These are phyloP conservation scores for Yponomeuta evonymella DNA, from an alignment of 2,888 invertebrate genomes.

Conservation along the genomic window DNA sequence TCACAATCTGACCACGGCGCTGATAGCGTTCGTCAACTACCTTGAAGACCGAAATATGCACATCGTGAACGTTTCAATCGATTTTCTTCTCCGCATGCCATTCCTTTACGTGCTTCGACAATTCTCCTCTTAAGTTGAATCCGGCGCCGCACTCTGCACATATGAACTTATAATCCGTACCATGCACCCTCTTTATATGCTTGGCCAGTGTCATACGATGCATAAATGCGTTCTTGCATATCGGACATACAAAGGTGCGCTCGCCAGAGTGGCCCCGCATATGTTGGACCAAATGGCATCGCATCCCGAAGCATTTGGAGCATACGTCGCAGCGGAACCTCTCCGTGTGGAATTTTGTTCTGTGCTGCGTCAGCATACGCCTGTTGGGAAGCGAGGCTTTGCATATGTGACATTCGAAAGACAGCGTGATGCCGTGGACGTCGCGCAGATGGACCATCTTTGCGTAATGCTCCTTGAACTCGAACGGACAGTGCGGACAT, in stretches of 20 bases:
- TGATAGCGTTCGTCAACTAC: too few species aligned
- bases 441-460: constrained; percentile 42
- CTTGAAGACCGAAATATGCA: too few species aligned
- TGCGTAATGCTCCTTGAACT: constrained; percentile 46
- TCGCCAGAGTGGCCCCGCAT: constrained; percentile 57
- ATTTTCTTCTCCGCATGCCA: constrained; percentile 24
- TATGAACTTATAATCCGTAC: constrained; percentile 27
- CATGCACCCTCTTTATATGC: constrained; percentile 54
- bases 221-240: constrained; percentile 62
- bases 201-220: constrained; percentile 52
- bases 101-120: constrained; percentile 29
- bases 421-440: constrained; percentile 38
- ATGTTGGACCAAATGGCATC: constrained; percentile 60
- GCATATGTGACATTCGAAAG: constrained; percentile 41
- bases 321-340: constrained; percentile 61
- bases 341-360: constrained; percentile 50
- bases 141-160: constrained; percentile 34
- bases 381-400: constrained; percentile 34
- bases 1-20: too few species aligned
- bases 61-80: not conserved
- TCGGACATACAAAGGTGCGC: constrained; percentile 49
- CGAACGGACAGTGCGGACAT: constrained; percentile 39
- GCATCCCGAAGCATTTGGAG: constrained; percentile 57
- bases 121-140: constrained; percentile 31
- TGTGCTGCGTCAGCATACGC: constrained; percentile 43